phyloP scores from a whole-genome alignment of 2,113 vertebrate genomes.

The Thryonomys swinderianus region DNA sequence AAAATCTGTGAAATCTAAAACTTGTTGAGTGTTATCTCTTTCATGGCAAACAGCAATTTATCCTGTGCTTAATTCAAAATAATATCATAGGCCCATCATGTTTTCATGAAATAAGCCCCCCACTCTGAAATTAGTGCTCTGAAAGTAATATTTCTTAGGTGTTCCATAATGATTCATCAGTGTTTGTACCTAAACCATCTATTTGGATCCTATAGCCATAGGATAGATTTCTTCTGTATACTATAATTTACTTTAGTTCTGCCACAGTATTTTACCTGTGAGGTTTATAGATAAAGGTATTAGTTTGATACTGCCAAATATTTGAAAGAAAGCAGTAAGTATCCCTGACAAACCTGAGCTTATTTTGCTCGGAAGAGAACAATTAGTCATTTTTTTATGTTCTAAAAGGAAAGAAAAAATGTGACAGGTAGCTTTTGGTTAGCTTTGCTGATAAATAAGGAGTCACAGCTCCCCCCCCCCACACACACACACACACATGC shows the following conservation, averaged over 20 bases:
- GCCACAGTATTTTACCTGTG: background rate
- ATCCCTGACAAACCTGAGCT: background rate
- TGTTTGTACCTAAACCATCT: background rate
- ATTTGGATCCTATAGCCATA: background rate
- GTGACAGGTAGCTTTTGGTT: background rate
- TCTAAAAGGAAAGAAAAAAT: background rate
- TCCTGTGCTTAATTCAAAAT: background rate
- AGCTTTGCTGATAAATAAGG: background rate
- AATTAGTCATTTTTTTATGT: background rate
- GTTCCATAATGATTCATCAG: background rate
- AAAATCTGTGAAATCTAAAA: slow-evolving; percentile 7
- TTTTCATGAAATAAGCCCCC: background rate
- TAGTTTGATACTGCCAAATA: background rate
- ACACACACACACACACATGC: too few relatives aligned
- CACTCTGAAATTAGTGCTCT: background rate
- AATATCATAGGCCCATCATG: background rate
- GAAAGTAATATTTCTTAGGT: background rate
- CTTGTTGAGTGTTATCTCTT: background rate
- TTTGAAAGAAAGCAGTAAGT: slow-evolving; percentile 28
- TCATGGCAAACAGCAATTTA: background rate
- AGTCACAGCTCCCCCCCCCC: background rate
- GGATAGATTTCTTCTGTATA: background rate
- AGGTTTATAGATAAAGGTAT: background rate
- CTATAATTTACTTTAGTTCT: background rate
- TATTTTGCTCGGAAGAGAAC: background rate